These are phyloP conservation scores for Burhinus bistriatus DNA, from an alignment of 2,113 vertebrate species.

Conservation along the genomic window DNA sequence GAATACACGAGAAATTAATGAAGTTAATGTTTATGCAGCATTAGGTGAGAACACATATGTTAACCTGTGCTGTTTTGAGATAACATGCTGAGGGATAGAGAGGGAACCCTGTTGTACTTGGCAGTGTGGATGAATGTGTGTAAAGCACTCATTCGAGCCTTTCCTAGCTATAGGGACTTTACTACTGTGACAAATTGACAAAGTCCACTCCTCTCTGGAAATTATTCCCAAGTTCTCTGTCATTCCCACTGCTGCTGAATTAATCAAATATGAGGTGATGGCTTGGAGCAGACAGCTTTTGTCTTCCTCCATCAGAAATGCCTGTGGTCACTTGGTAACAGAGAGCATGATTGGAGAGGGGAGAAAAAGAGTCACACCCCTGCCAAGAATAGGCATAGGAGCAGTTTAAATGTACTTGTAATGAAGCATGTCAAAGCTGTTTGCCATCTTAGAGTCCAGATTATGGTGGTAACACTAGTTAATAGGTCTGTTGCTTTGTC, in stretches of 20 bases:
- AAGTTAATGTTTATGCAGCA: not conserved
- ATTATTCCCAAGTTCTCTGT: not conserved
- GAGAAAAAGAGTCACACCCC: fast-evolving
- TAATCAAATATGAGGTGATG: not conserved
- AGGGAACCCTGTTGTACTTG: not conserved
- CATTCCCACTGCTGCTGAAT: not conserved
- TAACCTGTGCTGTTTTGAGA: not conserved
- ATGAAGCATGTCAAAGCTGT: not conserved
- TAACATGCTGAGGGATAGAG: not conserved
- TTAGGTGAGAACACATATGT: not conserved
- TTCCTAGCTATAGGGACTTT: not conserved
- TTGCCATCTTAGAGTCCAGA: not conserved
- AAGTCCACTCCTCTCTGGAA: not conserved
- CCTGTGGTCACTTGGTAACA: not conserved
- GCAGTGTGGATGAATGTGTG: not conserved
- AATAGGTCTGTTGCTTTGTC: not conserved
- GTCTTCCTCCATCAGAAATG: not conserved
- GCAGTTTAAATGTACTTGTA: not conserved
- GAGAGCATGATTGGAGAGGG: not conserved
- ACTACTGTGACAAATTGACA: not conserved
- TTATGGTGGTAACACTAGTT: not conserved
- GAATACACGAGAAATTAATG: not conserved
- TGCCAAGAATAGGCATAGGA: not conserved
- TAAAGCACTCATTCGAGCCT: not conserved
- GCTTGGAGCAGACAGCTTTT: not conserved